Percentiles rank a stretch among this genome's conserved stretches.
Evolutionary conservation across 2,888 invertebrate species (phyloP).

Genomic region (Caenorhabditis zanzibari): DNA sequence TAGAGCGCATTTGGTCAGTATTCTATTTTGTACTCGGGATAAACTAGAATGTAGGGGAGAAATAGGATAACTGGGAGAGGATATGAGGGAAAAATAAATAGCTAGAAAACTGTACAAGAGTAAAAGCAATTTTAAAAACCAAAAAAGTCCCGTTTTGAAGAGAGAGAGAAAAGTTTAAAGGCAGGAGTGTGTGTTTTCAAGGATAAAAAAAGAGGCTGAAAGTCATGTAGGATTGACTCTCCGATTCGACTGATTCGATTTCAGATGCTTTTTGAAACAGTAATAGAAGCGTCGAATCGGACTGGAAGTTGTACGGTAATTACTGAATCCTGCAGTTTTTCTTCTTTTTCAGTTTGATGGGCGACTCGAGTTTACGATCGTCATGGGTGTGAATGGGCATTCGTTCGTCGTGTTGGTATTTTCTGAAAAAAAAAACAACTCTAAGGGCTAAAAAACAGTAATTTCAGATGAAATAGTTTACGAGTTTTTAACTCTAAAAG

Average conservation of each 20-base stretch:
- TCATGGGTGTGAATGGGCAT: slow-evolving; percentile 45
- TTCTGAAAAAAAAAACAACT: slow-evolving; percentile 60
- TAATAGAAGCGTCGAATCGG: slow-evolving; percentile 44
- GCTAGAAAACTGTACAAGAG: slow-evolving; percentile 21
- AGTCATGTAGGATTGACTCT: slow-evolving; percentile 62
- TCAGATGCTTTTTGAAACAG: background rate
- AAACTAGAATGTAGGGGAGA: slow-evolving; percentile 9
- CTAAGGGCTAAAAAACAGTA: too few species aligned
- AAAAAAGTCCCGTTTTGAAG: slow-evolving; percentile 55
- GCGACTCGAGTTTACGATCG: slow-evolving; percentile 67
- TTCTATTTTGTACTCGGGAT: slow-evolving; percentile 36
- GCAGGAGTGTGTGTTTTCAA: slow-evolving; percentile 8
- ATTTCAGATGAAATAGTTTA: too few species aligned
- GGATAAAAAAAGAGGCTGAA: slow-evolving; percentile 24
- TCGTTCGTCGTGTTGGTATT: slow-evolving; percentile 70
- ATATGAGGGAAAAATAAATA: slow-evolving; percentile 20
- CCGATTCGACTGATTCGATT: slow-evolving; percentile 52
- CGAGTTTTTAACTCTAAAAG: background rate
- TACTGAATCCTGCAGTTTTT: slow-evolving; percentile 76
- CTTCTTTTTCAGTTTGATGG: slow-evolving; percentile 72
- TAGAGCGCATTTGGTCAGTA: slow-evolving; percentile 26
- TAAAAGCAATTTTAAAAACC: slow-evolving; percentile 16
- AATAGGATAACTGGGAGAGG: slow-evolving; percentile 2
- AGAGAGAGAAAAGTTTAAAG: slow-evolving; percentile 35
- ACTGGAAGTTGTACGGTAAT: slow-evolving; percentile 20